Evolutionary conservation across 2,888 invertebrate species (phyloP).

Genomic region (Drosophila suboccidentalis): DNA sequence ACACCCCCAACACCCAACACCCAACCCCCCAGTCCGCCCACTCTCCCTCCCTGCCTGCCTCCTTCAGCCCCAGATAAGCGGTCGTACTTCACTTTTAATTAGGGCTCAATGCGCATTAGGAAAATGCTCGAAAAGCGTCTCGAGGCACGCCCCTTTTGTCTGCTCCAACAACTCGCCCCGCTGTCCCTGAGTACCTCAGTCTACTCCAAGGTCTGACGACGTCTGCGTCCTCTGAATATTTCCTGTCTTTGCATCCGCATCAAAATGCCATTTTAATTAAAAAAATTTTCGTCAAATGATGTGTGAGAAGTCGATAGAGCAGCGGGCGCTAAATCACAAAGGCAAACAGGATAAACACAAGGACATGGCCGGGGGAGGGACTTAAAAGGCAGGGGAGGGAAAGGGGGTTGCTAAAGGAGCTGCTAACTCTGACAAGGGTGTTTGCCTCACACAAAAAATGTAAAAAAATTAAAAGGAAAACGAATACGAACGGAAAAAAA

Average conservation of each 20-base stretch:
- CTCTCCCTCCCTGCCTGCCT: constrained; percentile 7
- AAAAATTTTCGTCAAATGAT: constrained; percentile 68
- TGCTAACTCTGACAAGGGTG: constrained; percentile 58
- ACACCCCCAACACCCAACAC: constrained; percentile 28
- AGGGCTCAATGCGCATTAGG: constrained; percentile 74
- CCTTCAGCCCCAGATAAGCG: constrained; percentile 55
- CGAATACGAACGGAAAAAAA: constrained; percentile 25
- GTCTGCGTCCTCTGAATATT: constrained; percentile 8
- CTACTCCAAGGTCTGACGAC: neutral
- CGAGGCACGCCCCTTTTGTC: constrained; percentile 63
- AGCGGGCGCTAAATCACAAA: constrained; percentile 72
- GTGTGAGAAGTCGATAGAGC: constrained; percentile 81
- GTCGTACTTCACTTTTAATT: constrained; percentile 71
- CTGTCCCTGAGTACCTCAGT: neutral
- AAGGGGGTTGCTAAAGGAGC: constrained; percentile 10
- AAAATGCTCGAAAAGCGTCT: constrained; percentile 64
- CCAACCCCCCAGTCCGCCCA: constrained; percentile 15
- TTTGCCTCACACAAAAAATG: constrained; percentile 16
- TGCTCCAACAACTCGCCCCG: neutral
- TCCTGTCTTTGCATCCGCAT: constrained; percentile 46
- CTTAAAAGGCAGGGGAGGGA: neutral
- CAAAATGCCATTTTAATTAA: constrained; percentile 78
- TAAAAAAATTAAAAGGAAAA: neutral
- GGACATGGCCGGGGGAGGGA: neutral
- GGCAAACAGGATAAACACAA: constrained; percentile 67